Conservation (phyloP, 92 coral and sea anemone genomes). For the Umimayanthus chanpuru region DNA sequence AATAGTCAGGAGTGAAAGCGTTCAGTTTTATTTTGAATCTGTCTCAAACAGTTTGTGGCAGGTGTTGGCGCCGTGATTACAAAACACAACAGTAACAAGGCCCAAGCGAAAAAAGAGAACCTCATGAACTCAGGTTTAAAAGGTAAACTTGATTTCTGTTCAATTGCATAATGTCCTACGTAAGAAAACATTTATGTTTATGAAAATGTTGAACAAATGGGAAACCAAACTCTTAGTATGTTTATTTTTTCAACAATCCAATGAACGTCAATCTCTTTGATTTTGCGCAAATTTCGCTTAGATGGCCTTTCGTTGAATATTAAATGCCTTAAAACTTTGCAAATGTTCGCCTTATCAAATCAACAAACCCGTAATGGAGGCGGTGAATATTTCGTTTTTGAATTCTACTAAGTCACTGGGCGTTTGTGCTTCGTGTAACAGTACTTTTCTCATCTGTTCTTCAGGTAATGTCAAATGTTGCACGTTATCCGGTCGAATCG, state of each 20-base stretch:
- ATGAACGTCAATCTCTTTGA: not conserved
- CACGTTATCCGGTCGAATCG: not conserved
- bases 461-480: conserved; percentile 4
- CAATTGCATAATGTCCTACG: conserved; percentile 4
- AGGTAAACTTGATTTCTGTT: conserved; percentile 30
- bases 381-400: not conserved
- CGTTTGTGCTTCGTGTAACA: conserved; percentile 18
- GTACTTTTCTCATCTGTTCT: conserved; percentile 27
- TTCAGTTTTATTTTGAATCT: not conserved
- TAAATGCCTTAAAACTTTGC: not conserved
- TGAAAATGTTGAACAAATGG: conserved; percentile 3
- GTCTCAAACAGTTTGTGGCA: not conserved
- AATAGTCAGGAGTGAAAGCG: not conserved
- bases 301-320: not conserved
- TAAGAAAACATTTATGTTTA: conserved; percentile 25
- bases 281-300: not conserved
- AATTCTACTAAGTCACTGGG: conserved; percentile 4
- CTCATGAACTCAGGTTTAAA: not conserved
- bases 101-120: not conserved
- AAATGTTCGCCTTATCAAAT: not conserved
- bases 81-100: not conserved
- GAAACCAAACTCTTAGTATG: not conserved
- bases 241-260: not conserved
- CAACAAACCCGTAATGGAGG: not conserved
- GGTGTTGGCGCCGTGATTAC: not conserved